phyloP scores from a whole-genome alignment of 2,797 vertebrate genomes.

The Oryzias dopingdopingensis region DNA sequence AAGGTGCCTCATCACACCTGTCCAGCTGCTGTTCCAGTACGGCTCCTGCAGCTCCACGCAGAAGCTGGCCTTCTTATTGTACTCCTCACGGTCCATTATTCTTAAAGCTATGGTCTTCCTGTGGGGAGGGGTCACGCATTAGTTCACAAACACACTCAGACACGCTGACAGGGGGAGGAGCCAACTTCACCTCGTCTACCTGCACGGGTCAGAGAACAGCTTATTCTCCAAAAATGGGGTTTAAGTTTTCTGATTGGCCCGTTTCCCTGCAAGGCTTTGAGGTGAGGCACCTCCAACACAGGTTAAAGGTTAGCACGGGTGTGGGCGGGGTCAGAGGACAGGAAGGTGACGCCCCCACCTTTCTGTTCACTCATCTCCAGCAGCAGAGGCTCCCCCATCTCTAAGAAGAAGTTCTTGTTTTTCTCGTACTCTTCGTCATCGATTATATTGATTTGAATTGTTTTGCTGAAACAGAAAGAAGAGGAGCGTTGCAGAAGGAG shows the following conservation, averaged over 20 bases:
- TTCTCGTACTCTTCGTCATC: slow-evolving; percentile 99
- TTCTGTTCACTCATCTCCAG: slow-evolving; percentile 99
- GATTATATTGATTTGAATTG: slow-evolving; percentile 92
- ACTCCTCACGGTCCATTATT: slow-evolving; percentile 92
- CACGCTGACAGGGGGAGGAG: background rate
- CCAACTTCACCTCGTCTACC: slow-evolving; percentile 1
- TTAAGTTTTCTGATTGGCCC: background rate
- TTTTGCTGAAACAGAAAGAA: slow-evolving; percentile 83
- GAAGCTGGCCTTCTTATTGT: slow-evolving; percentile 94
- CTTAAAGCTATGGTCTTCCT: slow-evolving; percentile 93
- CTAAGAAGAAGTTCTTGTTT: slow-evolving; percentile 99
- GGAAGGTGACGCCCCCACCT: slow-evolving; percentile 84
- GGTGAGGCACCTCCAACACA: slow-evolving; percentile 10
- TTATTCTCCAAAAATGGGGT: background rate
- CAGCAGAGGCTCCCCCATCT: slow-evolving; percentile 90
- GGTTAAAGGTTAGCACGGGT: slow-evolving; percentile 30
- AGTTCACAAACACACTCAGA: slow-evolving; percentile 36
- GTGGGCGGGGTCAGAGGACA: slow-evolving; percentile 54
- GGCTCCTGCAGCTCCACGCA: slow-evolving; percentile 93
- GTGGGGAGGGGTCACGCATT: slow-evolving; percentile 71
- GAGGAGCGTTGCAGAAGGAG: slow-evolving; percentile 54
- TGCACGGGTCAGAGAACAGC: slow-evolving; percentile 4
- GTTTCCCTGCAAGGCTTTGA: background rate
- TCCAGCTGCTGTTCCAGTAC: slow-evolving; percentile 88
- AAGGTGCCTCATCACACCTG: slow-evolving; percentile 87